Base-by-base conservation (phyloP, 2,113 vertebrate genomes). In the Lanius collurio region DNA sequence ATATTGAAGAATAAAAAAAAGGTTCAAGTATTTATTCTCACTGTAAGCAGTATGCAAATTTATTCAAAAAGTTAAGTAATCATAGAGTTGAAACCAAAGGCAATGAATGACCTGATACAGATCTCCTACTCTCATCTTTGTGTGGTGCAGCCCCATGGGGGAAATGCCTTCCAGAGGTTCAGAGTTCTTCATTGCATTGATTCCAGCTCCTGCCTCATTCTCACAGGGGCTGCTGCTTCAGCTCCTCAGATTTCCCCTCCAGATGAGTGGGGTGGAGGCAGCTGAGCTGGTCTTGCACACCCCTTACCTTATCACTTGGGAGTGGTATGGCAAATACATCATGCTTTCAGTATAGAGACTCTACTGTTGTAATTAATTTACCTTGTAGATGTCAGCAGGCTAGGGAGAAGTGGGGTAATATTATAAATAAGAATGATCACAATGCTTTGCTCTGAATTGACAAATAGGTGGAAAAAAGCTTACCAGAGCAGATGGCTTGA, bases 401-500 rank as follows among this genome's bases (percentile, higher is more conserved):
- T 77, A 33, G 47, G 28, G 49, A 91, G 44, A 55, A 59, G 27
- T 83, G 82, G 12, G 18, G 22, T 74, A 78, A 69, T 85, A 89
- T 79, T 89, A 83, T 62, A 87, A 94, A 87, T 82, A 84, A 76
- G 0, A 2, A 31, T 71, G 64, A 95, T 93, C 50, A 69, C 79
- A 94, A 89, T 89, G 50, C 82, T 41, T 94, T 91, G 57, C 41
- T 94, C 41, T 73, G 73, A 84, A 70, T 56, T 83, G 56, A 62
- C 47, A 60, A 17, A 83, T 22, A 81, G 70, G 86, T 37, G 2
- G n/a, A 64, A 91, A 90, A 89, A 84, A 31, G 9, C 47, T 60
- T 81, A 59, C 41, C 31, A 83, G 76, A 97, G 85, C 77, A 97
- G 91, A 96, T 97, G 95, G 83, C 49, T 95, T 46, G 47, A 79